Base-by-base conservation (phyloP, 2,888 invertebrate genomes). In the Hipparchia semele region DNA sequence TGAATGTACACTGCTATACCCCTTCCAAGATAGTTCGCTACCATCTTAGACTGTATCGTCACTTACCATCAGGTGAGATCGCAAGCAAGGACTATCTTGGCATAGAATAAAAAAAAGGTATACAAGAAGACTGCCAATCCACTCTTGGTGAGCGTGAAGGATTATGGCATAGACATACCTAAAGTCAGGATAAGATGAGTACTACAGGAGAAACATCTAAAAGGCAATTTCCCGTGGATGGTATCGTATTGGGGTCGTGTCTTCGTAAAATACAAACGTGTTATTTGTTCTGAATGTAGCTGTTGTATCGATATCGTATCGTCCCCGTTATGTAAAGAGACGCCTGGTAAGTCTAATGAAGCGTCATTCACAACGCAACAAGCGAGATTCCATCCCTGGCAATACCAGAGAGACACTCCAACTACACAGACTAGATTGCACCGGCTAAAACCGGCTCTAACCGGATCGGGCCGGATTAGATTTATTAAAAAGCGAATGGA, bases 321-420 rank as follows among this genome's bases (percentile, higher is more conserved):
- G 39, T 54, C 8, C n/a, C 9, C 66, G 66, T 39, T 39, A 6
- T 33, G 3, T 66, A 39, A 53, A 39, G 53, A 46, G 7, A n/a
- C 13, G 1, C 2, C 39, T 39, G 23, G 10, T 46, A 66, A 73
- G 70, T 76, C 78, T 81, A 83, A 83, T 83, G 80, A 79, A 79
- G 78, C 75, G 78, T 82, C 78, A 84, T 87, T 84, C 86, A 81
- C 77, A 79, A 81, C 46, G 67, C 56, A 58, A 58, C 80, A 80
- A 75, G 80, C 79, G 76, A 71, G 76, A 81, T 82, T 80, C 83
- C 80, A 80, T 77, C 77, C 73, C 75, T 72, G 66, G 73, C 72
- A 69, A 78, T 80, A 80, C 79, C 81, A 59, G 79, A 82, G 81
- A 79, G 78, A 74, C 78, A 74, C 82, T 82, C 76, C 75, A 10